Percentiles rank a stretch among this genome's conserved stretches.
Evolutionary conservation across 2,888 invertebrate species (phyloP).

Genomic region (Hanleya hanleyi): DNA sequence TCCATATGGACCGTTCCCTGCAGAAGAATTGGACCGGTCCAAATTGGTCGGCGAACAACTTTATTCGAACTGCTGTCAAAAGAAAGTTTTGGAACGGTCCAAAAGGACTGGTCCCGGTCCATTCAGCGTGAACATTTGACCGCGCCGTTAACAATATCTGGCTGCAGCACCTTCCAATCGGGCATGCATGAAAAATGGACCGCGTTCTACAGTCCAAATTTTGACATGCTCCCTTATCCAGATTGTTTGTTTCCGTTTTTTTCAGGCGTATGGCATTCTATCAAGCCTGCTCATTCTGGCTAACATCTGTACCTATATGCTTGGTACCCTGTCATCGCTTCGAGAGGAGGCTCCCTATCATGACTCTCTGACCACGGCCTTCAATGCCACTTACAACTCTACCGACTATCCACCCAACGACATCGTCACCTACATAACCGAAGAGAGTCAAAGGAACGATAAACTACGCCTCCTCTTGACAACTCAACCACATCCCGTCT

Average conservation of each 20-base stretch:
- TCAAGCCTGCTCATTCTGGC: neutral
- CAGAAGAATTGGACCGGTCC: too few species aligned
- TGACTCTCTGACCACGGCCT: neutral
- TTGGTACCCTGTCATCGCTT: neutral
- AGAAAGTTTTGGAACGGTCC: too few species aligned
- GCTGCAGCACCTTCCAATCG: too few species aligned
- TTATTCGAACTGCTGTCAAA: too few species aligned
- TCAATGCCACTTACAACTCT: neutral
- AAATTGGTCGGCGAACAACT: too few species aligned
- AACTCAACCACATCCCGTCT: conserved; percentile 3
- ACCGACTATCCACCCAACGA: neutral
- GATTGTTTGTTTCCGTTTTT: neutral
- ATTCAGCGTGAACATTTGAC: too few species aligned
- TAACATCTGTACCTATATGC: neutral
- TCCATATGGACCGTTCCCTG: too few species aligned
- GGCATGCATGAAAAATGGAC: too few species aligned
- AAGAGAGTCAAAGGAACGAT: neutral
- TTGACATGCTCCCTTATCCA: neutral
- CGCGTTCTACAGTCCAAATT: too few species aligned
- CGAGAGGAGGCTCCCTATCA: neutral
- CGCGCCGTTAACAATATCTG: too few species aligned
- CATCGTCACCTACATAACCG: neutral
- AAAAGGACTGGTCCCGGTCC: too few species aligned
- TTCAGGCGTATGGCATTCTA: neutral
- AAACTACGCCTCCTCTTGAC: conserved; percentile 8